Percentiles rank a stretch among this genome's conserved stretches.
Evolutionary conservation across 64 coral and sea anemone genomes (phyloP).

Genomic region (Catalaphyllia jardinei): DNA sequence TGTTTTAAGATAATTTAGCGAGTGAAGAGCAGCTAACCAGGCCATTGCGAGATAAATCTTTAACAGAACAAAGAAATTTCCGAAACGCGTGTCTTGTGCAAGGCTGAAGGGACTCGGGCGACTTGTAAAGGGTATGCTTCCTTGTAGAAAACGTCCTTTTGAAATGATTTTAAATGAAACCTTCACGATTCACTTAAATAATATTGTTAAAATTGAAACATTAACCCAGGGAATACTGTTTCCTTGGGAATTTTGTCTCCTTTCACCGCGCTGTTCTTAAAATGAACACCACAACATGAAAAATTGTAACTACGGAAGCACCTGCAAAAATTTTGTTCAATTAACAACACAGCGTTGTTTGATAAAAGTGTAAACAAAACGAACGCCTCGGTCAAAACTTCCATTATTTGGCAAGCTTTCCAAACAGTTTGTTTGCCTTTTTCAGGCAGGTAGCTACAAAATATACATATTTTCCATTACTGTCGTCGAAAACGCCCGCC

Average conservation of each 20-base stretch:
- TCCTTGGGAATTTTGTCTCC: background rate
- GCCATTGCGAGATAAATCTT: constrained; percentile 30
- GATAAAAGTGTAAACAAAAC: constrained; percentile 4
- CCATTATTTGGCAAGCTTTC: background rate
- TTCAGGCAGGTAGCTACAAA: background rate
- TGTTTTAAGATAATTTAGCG: constrained; percentile 76
- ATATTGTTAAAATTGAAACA: background rate
- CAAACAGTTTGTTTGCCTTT: constrained; percentile 26
- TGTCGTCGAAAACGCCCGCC: background rate
- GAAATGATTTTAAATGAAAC: background rate
- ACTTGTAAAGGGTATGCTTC: background rate
- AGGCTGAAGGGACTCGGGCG: background rate
- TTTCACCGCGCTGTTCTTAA: background rate
- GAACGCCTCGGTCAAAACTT: background rate
- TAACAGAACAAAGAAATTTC: background rate
- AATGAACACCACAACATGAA: background rate
- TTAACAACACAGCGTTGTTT: constrained; percentile 27
- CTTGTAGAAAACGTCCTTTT: background rate
- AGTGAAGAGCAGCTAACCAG: constrained; percentile 72
- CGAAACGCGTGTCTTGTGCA: background rate
- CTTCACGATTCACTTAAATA: too few relatives aligned
- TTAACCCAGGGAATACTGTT: background rate
- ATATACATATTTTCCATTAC: background rate
- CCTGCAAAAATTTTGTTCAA: background rate
- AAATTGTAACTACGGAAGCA: constrained; percentile 5